phyloP scores from a whole-genome alignment of 2,113 vertebrate genomes.

The Boulengeromyrus knoepffleri region DNA sequence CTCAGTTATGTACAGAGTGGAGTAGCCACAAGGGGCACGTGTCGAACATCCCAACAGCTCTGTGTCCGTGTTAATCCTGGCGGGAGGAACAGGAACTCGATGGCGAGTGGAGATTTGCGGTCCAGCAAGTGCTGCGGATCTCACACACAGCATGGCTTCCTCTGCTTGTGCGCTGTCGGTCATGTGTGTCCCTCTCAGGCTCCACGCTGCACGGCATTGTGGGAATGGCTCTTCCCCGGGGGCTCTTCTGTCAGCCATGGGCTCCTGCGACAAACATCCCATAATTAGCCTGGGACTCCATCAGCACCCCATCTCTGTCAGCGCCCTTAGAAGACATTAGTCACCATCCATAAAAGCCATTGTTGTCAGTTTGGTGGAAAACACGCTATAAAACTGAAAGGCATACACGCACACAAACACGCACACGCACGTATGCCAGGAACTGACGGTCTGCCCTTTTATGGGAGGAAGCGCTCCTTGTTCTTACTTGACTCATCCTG shows the following conservation, averaged over 20 bases:
- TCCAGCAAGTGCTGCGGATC: background rate
- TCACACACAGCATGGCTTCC: background rate
- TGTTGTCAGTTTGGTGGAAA: constrained; percentile 23
- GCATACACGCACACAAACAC: constrained; percentile 16
- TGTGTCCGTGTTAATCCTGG: background rate
- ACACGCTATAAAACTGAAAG: constrained; percentile 30
- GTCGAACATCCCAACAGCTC: background rate
- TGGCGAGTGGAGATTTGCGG: background rate
- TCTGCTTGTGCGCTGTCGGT: background rate
- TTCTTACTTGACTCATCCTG: background rate
- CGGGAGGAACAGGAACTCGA: background rate
- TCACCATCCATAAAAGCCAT: constrained; percentile 19
- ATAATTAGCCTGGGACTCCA: background rate
- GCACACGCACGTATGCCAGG: background rate
- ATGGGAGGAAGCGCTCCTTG: background rate
- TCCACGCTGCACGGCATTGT: background rate
- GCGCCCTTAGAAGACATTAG: constrained; percentile 24
- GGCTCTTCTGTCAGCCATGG: background rate
- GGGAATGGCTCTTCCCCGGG: background rate
- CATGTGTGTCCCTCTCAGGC: background rate
- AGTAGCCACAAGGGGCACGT: background rate
- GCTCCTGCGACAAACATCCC: background rate
- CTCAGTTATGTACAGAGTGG: background rate
- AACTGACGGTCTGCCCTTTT: background rate
- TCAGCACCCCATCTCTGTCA: background rate